Evolutionary conservation across 1,140 invertebrate genomes (phyloP).

Genomic region (Panulirus ornatus): DNA sequence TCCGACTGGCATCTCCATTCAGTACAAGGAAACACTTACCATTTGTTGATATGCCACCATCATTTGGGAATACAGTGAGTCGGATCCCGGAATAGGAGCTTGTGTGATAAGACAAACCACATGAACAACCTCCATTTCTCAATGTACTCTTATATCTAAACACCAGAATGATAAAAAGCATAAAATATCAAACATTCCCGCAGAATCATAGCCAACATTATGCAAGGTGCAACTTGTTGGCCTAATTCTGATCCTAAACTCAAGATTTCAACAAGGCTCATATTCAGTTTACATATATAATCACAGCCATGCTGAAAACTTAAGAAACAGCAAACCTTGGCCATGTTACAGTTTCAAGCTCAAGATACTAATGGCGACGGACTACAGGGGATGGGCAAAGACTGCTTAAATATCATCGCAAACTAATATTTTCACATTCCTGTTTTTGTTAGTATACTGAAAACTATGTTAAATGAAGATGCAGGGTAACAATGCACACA

Average conservation of each 20-base stretch:
- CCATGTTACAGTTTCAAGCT: slow-evolving; percentile 56
- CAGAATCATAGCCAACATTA: slow-evolving; percentile 20
- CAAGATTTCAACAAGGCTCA: slow-evolving; percentile 24
- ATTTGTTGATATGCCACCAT: slow-evolving; percentile 75
- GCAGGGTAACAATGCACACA: slow-evolving; percentile 50
- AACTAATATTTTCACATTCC: slow-evolving; percentile 42
- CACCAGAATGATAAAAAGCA: slow-evolving; percentile 41
- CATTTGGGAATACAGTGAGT: slow-evolving; percentile 74
- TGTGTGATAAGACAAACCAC: slow-evolving; percentile 73
- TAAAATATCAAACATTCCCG: slow-evolving; percentile 36
- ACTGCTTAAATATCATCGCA: slow-evolving; percentile 14
- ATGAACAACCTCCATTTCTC: slow-evolving; percentile 55
- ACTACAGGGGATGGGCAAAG: slow-evolving; percentile 37
- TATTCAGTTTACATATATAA: slow-evolving; percentile 30
- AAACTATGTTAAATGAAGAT: slow-evolving; percentile 52
- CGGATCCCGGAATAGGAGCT: slow-evolving; percentile 75
- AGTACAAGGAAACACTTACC: slow-evolving; percentile 65
- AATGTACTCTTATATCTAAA: slow-evolving; percentile 36
- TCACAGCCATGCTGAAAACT: slow-evolving; percentile 52
- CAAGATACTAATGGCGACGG: slow-evolving; percentile 18
- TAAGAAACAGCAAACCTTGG: slow-evolving; percentile 27
- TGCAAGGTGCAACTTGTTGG: slow-evolving; percentile 14
- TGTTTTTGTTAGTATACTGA: slow-evolving; percentile 36
- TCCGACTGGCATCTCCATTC: slow-evolving; percentile 2
- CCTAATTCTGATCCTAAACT: slow-evolving; percentile 26